Evolutionary conservation across 2,888 invertebrate genomes (phyloP), one percentile per base, ranked within the genome.

Genomic region (Brenthis ino): DNA sequence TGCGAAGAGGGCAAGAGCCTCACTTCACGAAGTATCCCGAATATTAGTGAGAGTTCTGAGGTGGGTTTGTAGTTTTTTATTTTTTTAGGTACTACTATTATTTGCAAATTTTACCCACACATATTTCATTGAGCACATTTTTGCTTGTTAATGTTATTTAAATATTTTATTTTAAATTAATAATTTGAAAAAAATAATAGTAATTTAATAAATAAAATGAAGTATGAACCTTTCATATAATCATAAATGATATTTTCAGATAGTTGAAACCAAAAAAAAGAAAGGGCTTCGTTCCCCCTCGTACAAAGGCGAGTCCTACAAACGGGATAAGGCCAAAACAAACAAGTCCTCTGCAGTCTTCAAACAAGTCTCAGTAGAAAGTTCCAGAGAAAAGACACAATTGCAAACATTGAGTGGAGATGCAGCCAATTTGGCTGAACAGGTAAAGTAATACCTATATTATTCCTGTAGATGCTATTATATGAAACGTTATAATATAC

Each of bases 21-120:
- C 53, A 84, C 84, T 0, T 89, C 91, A 3, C 84, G 87, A 6
- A 92, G 91, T 74, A 88, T 91, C 68, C 91, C 85, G 69, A 91
- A 90, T 70, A 87, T 91, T 37, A 87, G 78, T 70, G 91, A 90
- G 70, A 85, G 83, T 69, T 77, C 80, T 6, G 91, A 92, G 86
- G 92, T 91, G 77, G 50, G 43, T 12, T 16, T 13, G 6, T 3
- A 43, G 1, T 43, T 53, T 20, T n/a, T 16, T 16, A 50, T 55
- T 48, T 57, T 6, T 43, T 20, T 20, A 3, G 3, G 8, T 8
- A 37, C 37, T 1, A 37, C 6, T 37, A 37, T 37, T 57, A 24
- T 20, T n/a, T 56, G 43, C 11, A 60, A 51, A n/a, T 47, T 48
- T 16, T 11, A 48, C 24, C 3, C 16, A 48, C 43, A 16, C 16